Base-by-base conservation (phyloP, 2,113 vertebrate species). In the Elgaria multicarinata region DNA sequence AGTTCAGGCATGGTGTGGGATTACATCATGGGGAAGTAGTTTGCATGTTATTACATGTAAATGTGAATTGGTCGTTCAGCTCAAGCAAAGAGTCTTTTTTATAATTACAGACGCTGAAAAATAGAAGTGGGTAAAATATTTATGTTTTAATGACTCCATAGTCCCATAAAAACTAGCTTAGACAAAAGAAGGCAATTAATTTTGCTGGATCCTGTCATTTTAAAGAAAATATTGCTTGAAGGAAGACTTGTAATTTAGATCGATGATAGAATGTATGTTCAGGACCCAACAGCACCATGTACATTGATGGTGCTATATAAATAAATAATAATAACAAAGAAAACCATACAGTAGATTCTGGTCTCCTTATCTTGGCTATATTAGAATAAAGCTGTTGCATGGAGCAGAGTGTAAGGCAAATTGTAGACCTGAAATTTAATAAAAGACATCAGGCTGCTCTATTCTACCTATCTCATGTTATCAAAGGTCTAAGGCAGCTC, bases 361-460 rank as follows among this genome's bases (percentile, higher is more conserved):
- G 55, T 13, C 1, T 75, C 87, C 89, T 80, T 50, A 71, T 67
- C 78, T 44, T 85, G 33, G 33, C 33, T 82, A 58, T 87, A 9
- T 2, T 71, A 86, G 66, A 87, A 66, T 0, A 0, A n/a, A 67
- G 89, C 87, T 90, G 1, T 0, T 26, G 33, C 26, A 64, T 94
- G 85, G 86, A 89, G 86, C 64, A 92, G 76, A 87, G n/a, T 36
- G 33, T 62, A 39, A 39, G 18, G 39, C 3, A 26, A 64, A 83
- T 42, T 10, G 5, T 66, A 53, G 71, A 22, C 84, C 53, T 39
- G 22, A 74, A 86, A 36, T 72, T 72, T 72, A 74, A 74, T 74
- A 4, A 83, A 66, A 46, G 66, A 44, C 44, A 28, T 53, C 33
- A 33, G 33, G 8, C 8, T 62, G 13, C 26, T 55, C 12, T n/a